A percentile compares a stretch with the other conserved stretches of the same genome.
phyloP scores from a whole-genome alignment of 1,140 invertebrate species.

The Zaprionus tsacasi region DNA sequence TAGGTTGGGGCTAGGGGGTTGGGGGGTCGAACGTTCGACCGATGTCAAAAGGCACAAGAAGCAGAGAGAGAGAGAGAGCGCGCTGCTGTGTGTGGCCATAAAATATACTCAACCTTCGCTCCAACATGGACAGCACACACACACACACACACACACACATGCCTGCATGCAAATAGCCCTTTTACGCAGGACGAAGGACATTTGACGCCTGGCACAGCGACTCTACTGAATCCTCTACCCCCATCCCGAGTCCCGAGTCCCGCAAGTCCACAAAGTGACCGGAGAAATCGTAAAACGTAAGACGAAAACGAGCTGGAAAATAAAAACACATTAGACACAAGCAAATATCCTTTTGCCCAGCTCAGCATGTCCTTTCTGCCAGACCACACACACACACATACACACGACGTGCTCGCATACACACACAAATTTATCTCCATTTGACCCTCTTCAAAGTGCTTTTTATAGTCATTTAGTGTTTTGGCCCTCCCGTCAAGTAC shows the following conservation, averaged over 20 bases:
- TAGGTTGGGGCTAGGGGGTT: neutral
- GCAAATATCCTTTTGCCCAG: slow-evolving; percentile 76
- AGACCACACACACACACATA: slow-evolving; percentile 35
- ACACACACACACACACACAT: slow-evolving; percentile 26
- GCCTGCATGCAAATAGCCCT: slow-evolving; percentile 60
- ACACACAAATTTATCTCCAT: slow-evolving; percentile 84
- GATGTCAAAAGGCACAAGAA: slow-evolving; percentile 63
- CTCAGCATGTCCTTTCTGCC: slow-evolving; percentile 58
- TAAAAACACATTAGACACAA: slow-evolving; percentile 83
- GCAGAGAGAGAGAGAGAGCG: slow-evolving; percentile 38
- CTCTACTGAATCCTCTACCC: too few species aligned
- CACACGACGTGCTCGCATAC: neutral
- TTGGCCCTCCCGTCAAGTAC: slow-evolving; percentile 83
- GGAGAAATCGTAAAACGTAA: slow-evolving; percentile 79
- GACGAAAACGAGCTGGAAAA: slow-evolving; percentile 79
- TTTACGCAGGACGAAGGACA: slow-evolving; percentile 54
- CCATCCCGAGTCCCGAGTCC: slow-evolving; percentile 29
- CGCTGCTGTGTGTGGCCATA: slow-evolving; percentile 72
- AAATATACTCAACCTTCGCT: slow-evolving; percentile 54
- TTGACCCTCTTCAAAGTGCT: slow-evolving; percentile 84
- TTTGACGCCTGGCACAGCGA: slow-evolving; percentile 42
- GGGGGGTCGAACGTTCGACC: slow-evolving; percentile 30
- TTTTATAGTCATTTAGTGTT: slow-evolving; percentile 84
- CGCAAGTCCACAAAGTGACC: slow-evolving; percentile 73
- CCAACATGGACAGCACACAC: neutral